Evolutionary conservation across 2,113 vertebrate species (phyloP).

Genomic region (Myrmecobius fasciatus): DNA sequence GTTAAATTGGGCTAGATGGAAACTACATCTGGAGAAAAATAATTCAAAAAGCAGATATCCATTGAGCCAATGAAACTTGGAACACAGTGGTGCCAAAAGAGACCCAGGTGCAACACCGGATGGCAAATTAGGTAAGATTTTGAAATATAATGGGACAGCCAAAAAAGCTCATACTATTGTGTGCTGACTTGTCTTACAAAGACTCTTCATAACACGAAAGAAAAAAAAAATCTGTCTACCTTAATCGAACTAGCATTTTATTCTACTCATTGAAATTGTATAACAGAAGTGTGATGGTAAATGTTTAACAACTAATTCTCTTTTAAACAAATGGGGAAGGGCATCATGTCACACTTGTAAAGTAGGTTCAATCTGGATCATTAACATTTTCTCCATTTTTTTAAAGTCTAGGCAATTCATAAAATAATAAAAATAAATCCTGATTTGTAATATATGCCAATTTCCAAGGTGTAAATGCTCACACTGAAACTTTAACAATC

Average conservation of each 20-base stretch:
- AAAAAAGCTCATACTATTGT: constrained; percentile 48
- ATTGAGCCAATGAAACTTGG: constrained; percentile 71
- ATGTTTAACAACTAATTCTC: neutral
- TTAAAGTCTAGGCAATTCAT: neutral
- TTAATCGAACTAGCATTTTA: constrained; percentile 13
- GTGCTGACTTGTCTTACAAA: constrained; percentile 54
- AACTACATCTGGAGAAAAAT: constrained; percentile 78
- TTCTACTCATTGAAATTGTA: constrained; percentile 55
- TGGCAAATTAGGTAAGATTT: constrained; percentile 74
- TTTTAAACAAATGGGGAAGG: neutral
- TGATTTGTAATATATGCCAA: neutral
- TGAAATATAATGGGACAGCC: constrained; percentile 63
- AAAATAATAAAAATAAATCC: neutral
- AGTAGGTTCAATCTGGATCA: neutral
- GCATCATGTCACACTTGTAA: neutral
- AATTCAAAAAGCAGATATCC: constrained; percentile 77
- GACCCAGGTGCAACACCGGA: constrained; percentile 72
- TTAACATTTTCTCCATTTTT: neutral
- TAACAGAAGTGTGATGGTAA: neutral
- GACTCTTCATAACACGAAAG: constrained; percentile 13
- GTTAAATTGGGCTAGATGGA: constrained; percentile 77
- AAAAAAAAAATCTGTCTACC: constrained; percentile 2
- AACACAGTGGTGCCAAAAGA: constrained; percentile 68
- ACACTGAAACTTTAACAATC: neutral
- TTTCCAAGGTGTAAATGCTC: neutral